Evolutionary conservation across 2,797 vertebrate genomes (phyloP), one percentile per base, ranked within the genome.

Genomic region (Pampus argenteus): DNA sequence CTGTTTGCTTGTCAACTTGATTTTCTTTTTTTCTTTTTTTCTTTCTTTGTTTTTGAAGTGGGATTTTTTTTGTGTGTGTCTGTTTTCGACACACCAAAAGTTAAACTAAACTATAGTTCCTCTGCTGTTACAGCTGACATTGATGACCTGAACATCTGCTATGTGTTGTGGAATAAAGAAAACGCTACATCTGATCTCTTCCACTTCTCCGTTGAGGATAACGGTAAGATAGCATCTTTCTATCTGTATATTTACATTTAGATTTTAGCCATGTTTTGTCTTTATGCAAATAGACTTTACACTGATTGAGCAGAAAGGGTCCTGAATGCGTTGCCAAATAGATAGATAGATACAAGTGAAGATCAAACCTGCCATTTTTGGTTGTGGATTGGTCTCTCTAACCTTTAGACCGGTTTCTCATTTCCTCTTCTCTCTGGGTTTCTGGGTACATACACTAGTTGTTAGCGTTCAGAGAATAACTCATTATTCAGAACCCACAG

Each of bases 91-190:
- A 42, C 7, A 20, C 20, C 31, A 9, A 22, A 56, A 28, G 3
- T 18, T 28, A 18, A 50, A 25, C 45, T 38, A 26, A 57, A 28
- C 25, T 56, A 7, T 72, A 28, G 1, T 49, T 22, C 9, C 0
- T 66, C 52, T 82, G 90, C 89, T 61, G 25, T 87, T 79, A 3
- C 89, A 99, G 97, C 95, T 73, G 95, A 99, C 82, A 94, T 99
- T 4, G 88, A 98, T 65, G 96, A 97, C 75, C 93, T 96, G 93
- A 96, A 96, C 88, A 95, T 98, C 92, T 97, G 95, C 86, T 99
- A 97, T 13, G 88, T 98, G 74, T 88, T 99, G 89, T 86, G 93
- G 66, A 92, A 91, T 0, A 92, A 94, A 23, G 92, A 94, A 55
- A 98, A 97, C 26, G 94, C 95, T 17, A 96, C 96, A 3, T 95